Percentiles rank a stretch among this genome's conserved stretches.
phyloP scores from a whole-genome alignment of 1,140 invertebrate genomes.

The Temnothorax nylanderi region DNA sequence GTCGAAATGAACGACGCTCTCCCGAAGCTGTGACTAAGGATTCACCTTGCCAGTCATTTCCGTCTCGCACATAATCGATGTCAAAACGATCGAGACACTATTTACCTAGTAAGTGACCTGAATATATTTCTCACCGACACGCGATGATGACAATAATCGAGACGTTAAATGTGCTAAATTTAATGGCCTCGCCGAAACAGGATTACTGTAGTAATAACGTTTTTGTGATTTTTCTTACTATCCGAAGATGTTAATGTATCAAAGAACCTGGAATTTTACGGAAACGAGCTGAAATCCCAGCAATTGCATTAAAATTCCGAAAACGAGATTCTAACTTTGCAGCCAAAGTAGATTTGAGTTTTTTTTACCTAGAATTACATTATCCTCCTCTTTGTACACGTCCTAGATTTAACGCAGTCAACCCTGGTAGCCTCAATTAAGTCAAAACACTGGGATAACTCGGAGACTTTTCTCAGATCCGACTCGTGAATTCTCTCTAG shows the following conservation, averaged over 20 bases:
- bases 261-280: neutral
- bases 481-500: conserved; percentile 33
- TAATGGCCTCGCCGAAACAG: neutral
- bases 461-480: neutral
- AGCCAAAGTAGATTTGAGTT: neutral
- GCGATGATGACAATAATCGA: neutral
- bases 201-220: neutral
- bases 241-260: neutral
- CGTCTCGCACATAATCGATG: neutral
- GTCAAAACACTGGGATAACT: conserved; percentile 40
- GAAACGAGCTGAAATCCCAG: neutral
- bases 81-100: neutral
- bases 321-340: neutral
- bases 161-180: neutral
- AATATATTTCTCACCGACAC: neutral
- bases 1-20: conserved; percentile 1
- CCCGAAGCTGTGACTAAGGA: neutral
- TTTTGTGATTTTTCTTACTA: neutral
- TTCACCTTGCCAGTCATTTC: neutral
- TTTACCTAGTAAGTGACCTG: neutral
- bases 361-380: neutral
- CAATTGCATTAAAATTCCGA: neutral
- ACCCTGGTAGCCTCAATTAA: conserved; percentile 37
- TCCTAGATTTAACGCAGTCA: conserved; percentile 15
- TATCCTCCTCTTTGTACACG: conserved; percentile 4